A percentile compares a stretch with the other conserved stretches of the same genome.
Evolutionary conservation across 92 coral and sea anemone genomes (phyloP).

Genomic region (Heteractis magnifica): DNA sequence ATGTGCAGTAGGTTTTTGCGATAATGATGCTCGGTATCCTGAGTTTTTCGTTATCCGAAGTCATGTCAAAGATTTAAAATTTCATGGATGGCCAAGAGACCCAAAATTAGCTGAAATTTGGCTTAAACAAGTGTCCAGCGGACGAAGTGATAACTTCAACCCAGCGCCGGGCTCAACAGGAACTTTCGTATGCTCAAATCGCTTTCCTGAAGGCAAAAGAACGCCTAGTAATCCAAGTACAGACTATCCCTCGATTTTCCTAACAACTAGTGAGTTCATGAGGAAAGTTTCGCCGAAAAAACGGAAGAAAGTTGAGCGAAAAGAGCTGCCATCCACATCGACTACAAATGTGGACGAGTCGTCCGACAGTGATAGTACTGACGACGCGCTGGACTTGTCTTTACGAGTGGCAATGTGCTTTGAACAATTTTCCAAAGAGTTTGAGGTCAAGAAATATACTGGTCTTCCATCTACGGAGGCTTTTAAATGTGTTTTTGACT

Average conservation of each 20-base stretch:
- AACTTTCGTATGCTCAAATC: constrained; percentile 58
- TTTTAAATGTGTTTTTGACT: too few relatives aligned
- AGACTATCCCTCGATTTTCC: constrained; percentile 52
- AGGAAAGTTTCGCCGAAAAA: constrained; percentile 43
- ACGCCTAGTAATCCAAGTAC: constrained; percentile 37
- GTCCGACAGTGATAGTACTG: constrained; percentile 33
- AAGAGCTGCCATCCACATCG: constrained; percentile 38
- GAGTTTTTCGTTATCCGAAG: constrained; percentile 36
- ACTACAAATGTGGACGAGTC: constrained; percentile 37
- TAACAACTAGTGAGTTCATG: constrained; percentile 46
- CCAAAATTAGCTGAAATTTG: constrained; percentile 52
- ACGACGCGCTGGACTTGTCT: constrained; percentile 10
- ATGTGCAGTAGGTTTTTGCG: constrained; percentile 51
- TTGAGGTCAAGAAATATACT: background rate
- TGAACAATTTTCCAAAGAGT: background rate
- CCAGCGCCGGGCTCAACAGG: constrained; percentile 43
- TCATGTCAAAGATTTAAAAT: constrained; percentile 35
- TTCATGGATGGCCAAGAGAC: constrained; percentile 56
- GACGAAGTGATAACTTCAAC: constrained; percentile 44
- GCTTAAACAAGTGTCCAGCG: constrained; percentile 50
- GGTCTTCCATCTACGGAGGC: too few relatives aligned
- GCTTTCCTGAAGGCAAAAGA: constrained; percentile 52
- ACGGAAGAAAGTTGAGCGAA: constrained; percentile 39
- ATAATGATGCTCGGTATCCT: constrained; percentile 50
- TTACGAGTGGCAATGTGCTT: background rate